Evolutionary conservation across 2,113 vertebrate species (phyloP).

Genomic region (Speoplatyrhinus poulsoni): DNA sequence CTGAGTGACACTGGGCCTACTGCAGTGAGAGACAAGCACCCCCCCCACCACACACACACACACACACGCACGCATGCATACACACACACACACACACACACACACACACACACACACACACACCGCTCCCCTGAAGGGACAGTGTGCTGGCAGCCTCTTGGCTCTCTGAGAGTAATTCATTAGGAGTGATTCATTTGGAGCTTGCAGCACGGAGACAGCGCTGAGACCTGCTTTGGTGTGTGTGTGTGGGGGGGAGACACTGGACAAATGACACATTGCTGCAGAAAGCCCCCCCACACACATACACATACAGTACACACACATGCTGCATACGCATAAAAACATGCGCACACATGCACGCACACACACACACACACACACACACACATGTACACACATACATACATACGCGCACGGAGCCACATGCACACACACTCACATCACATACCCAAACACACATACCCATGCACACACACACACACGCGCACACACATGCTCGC

Average conservation of each 20-base stretch:
- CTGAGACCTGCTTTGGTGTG: constrained; percentile 49
- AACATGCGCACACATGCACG: not conserved
- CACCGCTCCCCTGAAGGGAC: not conserved
- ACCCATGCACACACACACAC: not conserved
- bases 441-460: too few species aligned
- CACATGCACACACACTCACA: too few species aligned
- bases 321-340: not conserved
- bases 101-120: too few species aligned
- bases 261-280: not conserved
- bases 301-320: too few species aligned
- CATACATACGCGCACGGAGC: not conserved
- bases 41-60: not conserved
- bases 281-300: not conserved
- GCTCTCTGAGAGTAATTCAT: constrained; percentile 58
- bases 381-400: not conserved
- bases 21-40: constrained; percentile 24
- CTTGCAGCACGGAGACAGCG: constrained; percentile 42
- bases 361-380: not conserved
- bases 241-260: constrained; percentile 4
- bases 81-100: too few species aligned
- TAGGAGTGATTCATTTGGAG: constrained; percentile 66
- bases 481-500: not conserved
- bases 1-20: constrained; percentile 51
- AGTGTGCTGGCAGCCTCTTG: constrained; percentile 1
- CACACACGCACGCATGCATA: too few species aligned